Evolutionary conservation across 2,797 vertebrate genomes (phyloP).

Genomic region (Masticophis lateralis): DNA sequence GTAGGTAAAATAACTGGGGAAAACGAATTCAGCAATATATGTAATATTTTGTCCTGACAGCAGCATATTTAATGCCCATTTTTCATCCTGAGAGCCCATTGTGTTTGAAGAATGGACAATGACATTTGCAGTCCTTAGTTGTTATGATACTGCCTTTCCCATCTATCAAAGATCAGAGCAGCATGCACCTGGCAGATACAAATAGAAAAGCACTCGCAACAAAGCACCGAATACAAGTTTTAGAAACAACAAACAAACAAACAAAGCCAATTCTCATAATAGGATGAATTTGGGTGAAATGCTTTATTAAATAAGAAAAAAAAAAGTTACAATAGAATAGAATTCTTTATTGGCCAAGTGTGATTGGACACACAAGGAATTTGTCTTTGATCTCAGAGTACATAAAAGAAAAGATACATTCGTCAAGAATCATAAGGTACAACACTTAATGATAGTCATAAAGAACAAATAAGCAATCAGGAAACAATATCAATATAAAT

Average conservation of each 20-base stretch:
- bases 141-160: background rate
- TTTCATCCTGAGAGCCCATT: conserved; percentile 23
- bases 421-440: too few relatives aligned
- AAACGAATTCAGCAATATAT: background rate
- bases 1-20: background rate
- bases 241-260: background rate
- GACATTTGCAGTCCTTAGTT: background rate
- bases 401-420: too few relatives aligned
- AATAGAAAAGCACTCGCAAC: background rate
- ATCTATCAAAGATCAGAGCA: background rate
- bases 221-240: background rate
- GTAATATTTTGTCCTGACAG: background rate
- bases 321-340: too few relatives aligned
- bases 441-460: too few relatives aligned
- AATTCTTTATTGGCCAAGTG: too few relatives aligned
- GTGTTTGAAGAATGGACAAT: background rate
- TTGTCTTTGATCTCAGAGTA: too few relatives aligned
- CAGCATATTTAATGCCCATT: conserved; percentile 53
- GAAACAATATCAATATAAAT: too few relatives aligned
- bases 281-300: background rate
- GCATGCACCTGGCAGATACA: background rate
- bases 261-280: background rate
- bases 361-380: too few relatives aligned
- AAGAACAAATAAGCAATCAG: too few relatives aligned
- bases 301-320: background rate